Evolutionary conservation across 2,797 vertebrate genomes (phyloP), one percentile per base, ranked within the genome.

Genomic region (Anabacerthia variegaticeps): DNA sequence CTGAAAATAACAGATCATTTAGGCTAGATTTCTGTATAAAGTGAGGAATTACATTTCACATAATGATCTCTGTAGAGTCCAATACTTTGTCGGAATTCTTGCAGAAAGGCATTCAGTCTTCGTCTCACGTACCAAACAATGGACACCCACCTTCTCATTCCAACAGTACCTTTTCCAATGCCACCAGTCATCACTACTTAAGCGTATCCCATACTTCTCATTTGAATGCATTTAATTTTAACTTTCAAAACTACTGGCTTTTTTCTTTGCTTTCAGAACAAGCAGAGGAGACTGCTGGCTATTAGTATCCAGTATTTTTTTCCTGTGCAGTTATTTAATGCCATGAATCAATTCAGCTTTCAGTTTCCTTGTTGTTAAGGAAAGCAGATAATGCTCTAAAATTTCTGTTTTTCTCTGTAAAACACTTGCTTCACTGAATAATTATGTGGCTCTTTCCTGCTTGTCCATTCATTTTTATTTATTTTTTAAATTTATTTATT

Each of bases 71-170:
- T 77, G 28, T 55, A 85, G 66, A 73, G 79, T 58, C 46, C 39
- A 91, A 63, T 67, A 86, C 20, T 19, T 66, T 74, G 69, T 67
- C 89, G 76, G 77, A 92, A 71, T 61, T 91, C 59, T 55, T 59
- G 17, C 51, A 92, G 69, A 73, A 88, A 84, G 27, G 28, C 62
- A 93, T 36, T 91, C 69, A 66, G 51, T 79, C 79, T 65, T 81
- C 59, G 61, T 76, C 82, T 93, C 58, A 81, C 49, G 24, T 78
- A 88, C 75, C 87, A 89, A 94, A 89, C 95, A 88, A 63, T 11
- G 59, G 55, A 79, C 58, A 93, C 41, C 14, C 15, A 4, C 63
- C 52, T 88, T 92, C 59, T 22, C 48, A n/a, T 68, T 92, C 44
- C 62, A 68, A 56, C 7, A 83, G 32, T 41, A 51, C 20, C 49